Base-by-base conservation (phyloP, 2,888 invertebrate species). In the Tineola bisselliella region DNA sequence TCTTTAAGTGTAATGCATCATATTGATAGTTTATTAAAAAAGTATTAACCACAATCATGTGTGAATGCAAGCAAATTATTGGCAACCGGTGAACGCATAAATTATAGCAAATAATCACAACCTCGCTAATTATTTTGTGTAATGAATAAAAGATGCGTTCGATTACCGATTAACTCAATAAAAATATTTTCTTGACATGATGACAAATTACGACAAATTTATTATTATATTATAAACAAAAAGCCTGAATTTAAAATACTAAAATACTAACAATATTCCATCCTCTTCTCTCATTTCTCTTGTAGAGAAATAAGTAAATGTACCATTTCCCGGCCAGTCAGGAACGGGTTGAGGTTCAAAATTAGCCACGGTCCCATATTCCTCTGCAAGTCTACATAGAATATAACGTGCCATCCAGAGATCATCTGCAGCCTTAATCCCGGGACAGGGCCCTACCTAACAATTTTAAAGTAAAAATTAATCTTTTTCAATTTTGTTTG, bases 251-350 rank as follows among this genome's bases (percentile, higher is more conserved):
- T n/a, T n/a, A n/a, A n/a, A n/a, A n/a, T n/a, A n/a, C n/a, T n/a
- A n/a, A 13, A 15, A 2, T 44, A 76, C 84, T 80, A 62, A 87
- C 86, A 90, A 82, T 65, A 90, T 95, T 18, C 96, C 96, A 64
- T 94, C 94, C 0, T 93, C 90, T 31, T 91, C 90, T 62, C 97
- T 89, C 96, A 97, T 98, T 4, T 89, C 88, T 68, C 92, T 91
- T 0, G 97, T 95, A 4, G 96, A 96, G 88, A 96, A 96, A 79
- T 97, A 97, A 52, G 90, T 91, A 70, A 97, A 96, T 3, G 93
- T 94, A 0, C 96, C 95, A 44, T 94, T 92, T 0, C 93, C 97
- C 65, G 97, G 97, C 97, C 97, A 97, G 71, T 94, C 92, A 0
- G 93, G 90, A 60, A 92, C 88, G 0, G 92, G 92, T 69, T 92